Base-by-base conservation (phyloP, 2,888 invertebrate species). In the Pollenia griseotomentosa region DNA sequence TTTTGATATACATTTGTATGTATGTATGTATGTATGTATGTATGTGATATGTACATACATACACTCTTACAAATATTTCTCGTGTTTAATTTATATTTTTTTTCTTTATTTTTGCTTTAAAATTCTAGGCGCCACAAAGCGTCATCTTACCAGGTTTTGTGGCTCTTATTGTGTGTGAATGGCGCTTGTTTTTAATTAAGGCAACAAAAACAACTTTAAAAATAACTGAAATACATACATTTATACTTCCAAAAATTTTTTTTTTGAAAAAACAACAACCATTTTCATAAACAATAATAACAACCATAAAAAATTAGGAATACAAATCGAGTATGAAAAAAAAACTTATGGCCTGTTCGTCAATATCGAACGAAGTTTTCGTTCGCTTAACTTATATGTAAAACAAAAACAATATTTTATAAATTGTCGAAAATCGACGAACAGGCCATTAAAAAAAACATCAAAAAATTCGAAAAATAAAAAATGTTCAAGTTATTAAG, bases 111-210 rank as follows among this genome's bases (percentile, higher is more conserved):
- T 40, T 78, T 66, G 40, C 2, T 40, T 79, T 78, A 68, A 57
- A 85, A 71, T 70, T 71, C 19, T 51, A 86, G 86, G 86, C 86
- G 86, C 86, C 86, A 86, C 71, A 70, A 33, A 86, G 79, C 86
- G 79, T 86, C 86, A 83, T 65, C 86, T 86, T 86, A 71, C 78
- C 59, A 74, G 79, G 74, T 83, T 86, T 86, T 86, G 68, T 75
- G 86, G 74, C 79, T 86, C 79, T 75, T 70, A 46, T 53, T 66
- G 48, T 66, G 65, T 74, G 55, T 44, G 57, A 78, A 74, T 66
- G 74, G 78, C 85, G 78, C 82, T 86, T 48, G 55, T 14, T 70
- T 70, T 12, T 61, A 46, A 66, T 79, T 59, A 42, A 8, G 61
- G 9, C 4, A 61, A 61, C 10, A 61, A 61, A 9, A 61, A 40